Conservation (phyloP, 2,113 vertebrate genomes). For the Cathartes aura region DNA sequence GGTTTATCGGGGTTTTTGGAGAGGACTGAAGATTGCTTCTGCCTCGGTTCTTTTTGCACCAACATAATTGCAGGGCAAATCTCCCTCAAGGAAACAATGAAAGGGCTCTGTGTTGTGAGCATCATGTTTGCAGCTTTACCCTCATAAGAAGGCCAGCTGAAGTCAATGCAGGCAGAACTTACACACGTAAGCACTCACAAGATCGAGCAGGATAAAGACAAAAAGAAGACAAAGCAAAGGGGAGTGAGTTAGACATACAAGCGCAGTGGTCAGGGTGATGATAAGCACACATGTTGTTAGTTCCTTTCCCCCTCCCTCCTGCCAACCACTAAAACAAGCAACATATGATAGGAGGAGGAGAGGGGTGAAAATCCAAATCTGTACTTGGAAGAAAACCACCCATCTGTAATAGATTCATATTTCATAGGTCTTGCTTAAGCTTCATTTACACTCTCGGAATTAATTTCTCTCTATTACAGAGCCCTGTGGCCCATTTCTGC, state of each 20-base stretch:
- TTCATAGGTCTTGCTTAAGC: background rate
- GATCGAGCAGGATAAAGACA: background rate
- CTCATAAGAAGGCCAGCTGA: background rate
- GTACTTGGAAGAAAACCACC: background rate
- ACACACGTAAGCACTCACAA: background rate
- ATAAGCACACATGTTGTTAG: conserved; percentile 67
- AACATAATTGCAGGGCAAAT: background rate
- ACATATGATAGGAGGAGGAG: conserved; percentile 42
- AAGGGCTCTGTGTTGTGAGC: background rate
- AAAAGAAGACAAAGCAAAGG: conserved; percentile 33
- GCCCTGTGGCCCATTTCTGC: background rate
- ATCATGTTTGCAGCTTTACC: background rate
- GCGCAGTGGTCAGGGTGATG: conserved; percentile 63
- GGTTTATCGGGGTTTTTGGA: background rate
- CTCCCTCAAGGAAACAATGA: background rate
- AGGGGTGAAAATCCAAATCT: conserved; percentile 20
- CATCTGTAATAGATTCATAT: conserved; percentile 27
- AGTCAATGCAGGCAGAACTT: background rate
- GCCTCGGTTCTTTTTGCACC: background rate
- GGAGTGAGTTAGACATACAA: background rate
- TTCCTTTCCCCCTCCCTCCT: conserved; percentile 65
- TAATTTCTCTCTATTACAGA: background rate
- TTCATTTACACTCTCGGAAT: background rate
- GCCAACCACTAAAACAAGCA: conserved; percentile 66
- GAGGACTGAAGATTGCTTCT: background rate